phyloP scores from a whole-genome alignment of 2,113 vertebrate genomes.

The Monopterus albus region DNA sequence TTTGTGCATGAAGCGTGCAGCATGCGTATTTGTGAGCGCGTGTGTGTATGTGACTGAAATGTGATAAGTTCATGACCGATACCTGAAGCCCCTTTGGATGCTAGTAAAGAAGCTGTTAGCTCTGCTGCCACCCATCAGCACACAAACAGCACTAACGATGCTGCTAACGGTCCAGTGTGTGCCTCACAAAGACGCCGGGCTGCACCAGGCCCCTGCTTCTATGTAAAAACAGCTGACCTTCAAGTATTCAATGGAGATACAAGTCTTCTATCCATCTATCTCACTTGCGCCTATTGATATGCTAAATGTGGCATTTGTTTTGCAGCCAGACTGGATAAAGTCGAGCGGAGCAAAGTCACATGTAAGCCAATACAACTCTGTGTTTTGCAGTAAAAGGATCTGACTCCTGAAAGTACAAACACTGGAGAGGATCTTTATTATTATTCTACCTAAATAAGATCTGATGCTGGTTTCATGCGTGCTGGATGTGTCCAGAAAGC shows the following conservation, averaged over 20 bases:
- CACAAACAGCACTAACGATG: constrained; percentile 18
- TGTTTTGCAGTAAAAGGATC: too few species aligned
- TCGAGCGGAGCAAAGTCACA: background rate
- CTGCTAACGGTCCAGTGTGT: background rate
- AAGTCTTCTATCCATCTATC: background rate
- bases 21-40: background rate
- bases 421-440: too few species aligned
- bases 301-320: constrained; percentile 52
- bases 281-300: constrained; percentile 33
- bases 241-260: constrained; percentile 16
- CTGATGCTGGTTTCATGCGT: too few species aligned
- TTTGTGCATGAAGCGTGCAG: background rate
- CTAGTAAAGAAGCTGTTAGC: constrained; percentile 34
- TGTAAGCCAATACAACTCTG: too few species aligned
- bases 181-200: background rate
- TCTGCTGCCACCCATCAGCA: constrained; percentile 9
- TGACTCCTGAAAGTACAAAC: too few species aligned
- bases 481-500: too few species aligned
- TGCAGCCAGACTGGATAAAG: background rate
- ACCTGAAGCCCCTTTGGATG: constrained; percentile 21
- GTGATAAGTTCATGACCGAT: constrained; percentile 8
- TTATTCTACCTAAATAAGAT: too few species aligned
- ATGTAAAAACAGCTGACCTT: constrained; percentile 45
- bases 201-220: background rate
- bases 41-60: background rate